Evolutionary conservation across 2,797 vertebrate species (phyloP), one percentile per base, ranked within the genome.

Genomic region (Phaenicophaeus curvirostris): DNA sequence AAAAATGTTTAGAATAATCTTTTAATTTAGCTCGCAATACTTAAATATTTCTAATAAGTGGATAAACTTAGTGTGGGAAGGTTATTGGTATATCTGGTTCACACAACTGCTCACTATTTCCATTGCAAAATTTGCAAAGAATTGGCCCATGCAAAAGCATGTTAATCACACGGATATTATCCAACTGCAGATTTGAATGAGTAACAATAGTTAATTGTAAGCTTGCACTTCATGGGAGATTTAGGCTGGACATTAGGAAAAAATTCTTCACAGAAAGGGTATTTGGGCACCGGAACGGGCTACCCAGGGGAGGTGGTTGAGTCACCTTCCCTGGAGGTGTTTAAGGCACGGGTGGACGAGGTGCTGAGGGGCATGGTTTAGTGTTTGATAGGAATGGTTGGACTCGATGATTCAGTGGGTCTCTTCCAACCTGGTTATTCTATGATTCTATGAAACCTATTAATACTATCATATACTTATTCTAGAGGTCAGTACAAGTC

Each of bases 1-100:
- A 86, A 87, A 63, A 90, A 85, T 66, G 39, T 48, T 76, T 37
- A 85, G 46, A 71, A 79, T 55, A 1, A 31, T 51, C 77, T 68
- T 88, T 69, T 80, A 74, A 86, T 85, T 78, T 58, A 91, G 61
- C 48, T 86, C 88, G 66, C 15, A 53, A 69, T 78, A 77, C 28
- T 78, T 65, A 62, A 79, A 85, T 39, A 85, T 33, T 71, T 78
- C 58, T 55, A 50, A 44, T 94, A 93, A 95, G 48, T 79, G 83
- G 74, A 90, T 76, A 82, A 85, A 95, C 19, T 55, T 72, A 82
- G 11, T 50, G 72, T 71, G 37, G 51, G 61, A 90, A 87, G 30
- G 35, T 82, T 90, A 81, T 85, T 58, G 85, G 48, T 63, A 74
- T 41, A 63, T 3, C 15, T 51, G 42, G 27, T 37, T 65, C 25